Evolutionary conservation across 2,113 vertebrate species (phyloP), one percentile per base, ranked within the genome.

Genomic region (Corythornis vintsioides): DNA sequence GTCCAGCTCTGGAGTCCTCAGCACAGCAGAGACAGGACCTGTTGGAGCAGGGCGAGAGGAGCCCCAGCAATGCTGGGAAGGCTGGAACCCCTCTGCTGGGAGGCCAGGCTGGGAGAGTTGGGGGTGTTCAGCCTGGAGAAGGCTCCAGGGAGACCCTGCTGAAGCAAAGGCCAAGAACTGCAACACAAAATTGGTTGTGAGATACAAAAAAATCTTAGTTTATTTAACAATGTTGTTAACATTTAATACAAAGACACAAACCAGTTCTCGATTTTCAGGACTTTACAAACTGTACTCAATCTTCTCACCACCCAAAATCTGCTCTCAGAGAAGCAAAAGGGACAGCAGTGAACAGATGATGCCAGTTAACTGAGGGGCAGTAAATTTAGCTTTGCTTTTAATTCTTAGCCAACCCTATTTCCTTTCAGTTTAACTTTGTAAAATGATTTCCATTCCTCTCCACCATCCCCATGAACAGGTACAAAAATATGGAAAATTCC

Each of bases 131-230:
- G 55, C 29, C 55, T 56, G 55, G 29, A n/a, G 55, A 56, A 56
- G 18, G 55, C 55, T n/a, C 29, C 18, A 19, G 55, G 55, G 55
- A 56, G 29, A 56, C 55, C 29, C n/a, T 75, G 45, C 78, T 71
- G 42, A 81, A 83, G 60, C 16, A 47, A 94, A 95, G 84, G 96
- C 55, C 31, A 45, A 97, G 92, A 79, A 93, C 77, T 33, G 75
- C 83, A 83, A 91, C 56, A 66, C 35, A 4, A 16, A 79, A 20
- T 14, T 91, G 47, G 91, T 75, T 86, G 79, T 94, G 94, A 94
- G 96, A 96, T 97, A 98, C 38, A 95, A 97, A 98, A 97, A 98
- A 97, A 96, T 91, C 96, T 96, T 96, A 78, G 96, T 98, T 98
- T 98, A 98, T 98, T 98, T 96, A 95, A 97, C 96, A 93, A 87